Evolutionary conservation across 1,140 invertebrate species (phyloP).

Genomic region (Cheumatopsyche charites): DNA sequence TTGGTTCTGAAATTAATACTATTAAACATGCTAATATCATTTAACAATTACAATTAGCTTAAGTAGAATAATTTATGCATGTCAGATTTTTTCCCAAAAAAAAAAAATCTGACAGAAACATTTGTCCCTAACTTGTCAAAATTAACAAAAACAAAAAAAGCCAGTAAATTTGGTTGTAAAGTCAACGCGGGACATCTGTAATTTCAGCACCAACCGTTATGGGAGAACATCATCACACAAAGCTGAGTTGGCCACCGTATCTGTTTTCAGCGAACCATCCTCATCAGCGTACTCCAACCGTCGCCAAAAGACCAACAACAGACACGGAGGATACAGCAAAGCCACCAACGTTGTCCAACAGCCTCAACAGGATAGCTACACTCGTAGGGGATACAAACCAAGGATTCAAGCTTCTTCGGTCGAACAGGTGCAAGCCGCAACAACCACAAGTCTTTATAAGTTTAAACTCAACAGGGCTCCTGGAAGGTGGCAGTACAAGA

Average conservation of each 20-base stretch:
- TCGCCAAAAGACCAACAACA: slow-evolving; percentile 57
- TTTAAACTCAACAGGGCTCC: slow-evolving; percentile 78
- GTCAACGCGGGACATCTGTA: slow-evolving; percentile 41
- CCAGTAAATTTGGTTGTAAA: slow-evolving; percentile 2
- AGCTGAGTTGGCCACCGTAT: slow-evolving; percentile 65
- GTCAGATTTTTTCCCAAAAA: too few relatives aligned
- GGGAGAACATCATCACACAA: slow-evolving; percentile 56
- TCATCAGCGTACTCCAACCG: slow-evolving; percentile 58
- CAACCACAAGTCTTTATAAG: slow-evolving; percentile 70
- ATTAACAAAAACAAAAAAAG: too few relatives aligned
- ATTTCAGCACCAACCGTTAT: slow-evolving; percentile 60
- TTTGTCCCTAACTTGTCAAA: too few relatives aligned
- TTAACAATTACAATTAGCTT: too few relatives aligned
- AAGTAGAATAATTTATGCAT: too few relatives aligned
- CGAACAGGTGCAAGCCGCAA: slow-evolving; percentile 56
- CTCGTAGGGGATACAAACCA: slow-evolving; percentile 66
- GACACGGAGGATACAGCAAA: slow-evolving; percentile 52
- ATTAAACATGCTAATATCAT: too few relatives aligned
- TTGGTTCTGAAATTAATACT: too few relatives aligned
- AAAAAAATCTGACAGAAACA: too few relatives aligned
- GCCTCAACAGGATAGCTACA: slow-evolving; percentile 54
- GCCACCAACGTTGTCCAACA: slow-evolving; percentile 52
- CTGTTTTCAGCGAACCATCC: slow-evolving; percentile 67
- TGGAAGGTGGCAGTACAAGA: slow-evolving; percentile 87
- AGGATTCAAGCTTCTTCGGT: slow-evolving; percentile 64